Conservation (phyloP, 2,797 vertebrate genomes). For the Aerospiza tachiro region DNA sequence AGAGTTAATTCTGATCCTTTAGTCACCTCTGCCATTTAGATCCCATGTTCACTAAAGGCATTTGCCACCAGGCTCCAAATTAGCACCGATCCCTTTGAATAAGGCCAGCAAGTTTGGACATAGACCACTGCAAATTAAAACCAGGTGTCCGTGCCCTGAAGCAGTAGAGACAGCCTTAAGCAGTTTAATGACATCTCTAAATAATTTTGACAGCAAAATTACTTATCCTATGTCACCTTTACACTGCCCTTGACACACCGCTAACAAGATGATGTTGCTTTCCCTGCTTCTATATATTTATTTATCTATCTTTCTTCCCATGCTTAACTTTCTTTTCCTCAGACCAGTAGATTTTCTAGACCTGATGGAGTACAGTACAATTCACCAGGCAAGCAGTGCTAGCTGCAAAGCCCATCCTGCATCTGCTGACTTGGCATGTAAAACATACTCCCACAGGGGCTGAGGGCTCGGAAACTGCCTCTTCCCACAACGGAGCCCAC, state of each 20-base stretch:
- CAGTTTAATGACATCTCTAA: constrained; percentile 72
- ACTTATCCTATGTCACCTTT: constrained; percentile 66
- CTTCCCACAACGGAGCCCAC: neutral
- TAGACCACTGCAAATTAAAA: constrained; percentile 47
- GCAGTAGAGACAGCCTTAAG: constrained; percentile 59
- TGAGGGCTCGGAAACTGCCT: neutral
- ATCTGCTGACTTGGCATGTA: neutral
- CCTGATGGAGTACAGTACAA: neutral
- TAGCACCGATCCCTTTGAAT: neutral
- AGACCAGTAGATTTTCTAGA: neutral
- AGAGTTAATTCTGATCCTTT: neutral
- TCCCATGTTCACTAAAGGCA: neutral
- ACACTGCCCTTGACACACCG: constrained; percentile 49
- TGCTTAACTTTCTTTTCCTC: neutral
- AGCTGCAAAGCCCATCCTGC: neutral
- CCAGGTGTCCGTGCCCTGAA: constrained; percentile 55
- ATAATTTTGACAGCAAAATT: constrained; percentile 74
- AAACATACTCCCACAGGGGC: neutral
- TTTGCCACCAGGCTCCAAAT: neutral
- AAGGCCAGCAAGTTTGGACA: neutral
- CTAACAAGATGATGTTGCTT: constrained; percentile 48
- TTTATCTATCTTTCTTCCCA: neutral
- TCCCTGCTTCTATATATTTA: neutral
- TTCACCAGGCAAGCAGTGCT: neutral
- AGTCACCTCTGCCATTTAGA: neutral